Evolutionary conservation across 2,113 vertebrate species (phyloP), one percentile per base, ranked within the genome.

Genomic region (Hepsetus odoe): DNA sequence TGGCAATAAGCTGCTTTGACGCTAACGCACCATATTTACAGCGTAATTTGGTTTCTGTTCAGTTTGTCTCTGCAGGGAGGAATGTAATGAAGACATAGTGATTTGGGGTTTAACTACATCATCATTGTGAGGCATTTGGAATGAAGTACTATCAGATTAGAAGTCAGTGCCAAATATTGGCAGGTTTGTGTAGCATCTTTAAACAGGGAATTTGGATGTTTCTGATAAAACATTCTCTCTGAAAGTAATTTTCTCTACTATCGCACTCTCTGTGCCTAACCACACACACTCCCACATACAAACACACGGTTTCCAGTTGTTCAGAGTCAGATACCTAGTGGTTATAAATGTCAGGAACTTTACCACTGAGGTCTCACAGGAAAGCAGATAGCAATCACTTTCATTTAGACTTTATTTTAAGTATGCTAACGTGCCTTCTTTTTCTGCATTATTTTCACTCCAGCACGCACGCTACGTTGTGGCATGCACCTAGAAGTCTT

Each of bases 1-100:
- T 76, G 30, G 56, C 76, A 83, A 70, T 77, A 64, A 66, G 74
- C 49, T 77, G 67, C 66, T 72, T 80, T 67, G 51, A 79, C 77
- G 65, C 56, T 35, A 46, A 75, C 58, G 55, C 59, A 61, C 58
- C 51, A 22, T 28, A 16, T 55, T 55, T 55, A 22, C 51, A 0
- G 20, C 51, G 24, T 61, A 71, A 73, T 80, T 73, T 62, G 24
- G 42, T 51, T 53, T 30, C 33, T 69, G 55, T 62, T 75, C 70
- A 66, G 55, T 66, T 59, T n/a, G 46, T 30, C 20, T 42, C 32
- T 46, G 42, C 58, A 65, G 28, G 40, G 32, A 76, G 42, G 1
- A 40, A 42, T 28, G 16, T 55, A 66, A 42, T 74, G 56, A 42
- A 56, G 30, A 62, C 22, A 22, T 24, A 20, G 10, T 49, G 38